These are phyloP conservation scores for Uropetala carovei DNA, from an alignment of 2,888 invertebrate species.

Conservation along the genomic window DNA sequence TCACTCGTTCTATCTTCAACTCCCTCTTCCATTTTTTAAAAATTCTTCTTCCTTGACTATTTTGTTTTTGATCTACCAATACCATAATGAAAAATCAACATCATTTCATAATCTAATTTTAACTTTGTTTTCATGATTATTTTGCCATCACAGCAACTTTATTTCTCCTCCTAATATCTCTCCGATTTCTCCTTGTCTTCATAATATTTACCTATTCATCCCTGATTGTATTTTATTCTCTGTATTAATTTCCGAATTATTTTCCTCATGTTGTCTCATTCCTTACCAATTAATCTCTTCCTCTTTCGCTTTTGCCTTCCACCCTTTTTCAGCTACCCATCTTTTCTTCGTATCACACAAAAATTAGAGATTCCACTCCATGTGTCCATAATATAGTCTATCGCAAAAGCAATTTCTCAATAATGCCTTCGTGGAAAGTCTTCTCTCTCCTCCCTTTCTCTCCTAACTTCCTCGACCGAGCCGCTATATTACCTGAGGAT, in stretches of 20 bases:
- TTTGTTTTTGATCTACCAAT: neutral
- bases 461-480: conserved; percentile 21
- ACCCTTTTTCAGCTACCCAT: no score
- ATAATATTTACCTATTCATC: neutral
- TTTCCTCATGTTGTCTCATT: neutral
- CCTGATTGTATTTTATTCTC: neutral
- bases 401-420: conserved; percentile 60
- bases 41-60: neutral
- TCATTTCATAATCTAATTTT: neutral
- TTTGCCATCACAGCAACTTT: neutral
- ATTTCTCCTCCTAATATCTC: neutral
- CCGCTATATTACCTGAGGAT: conserved; percentile 50
- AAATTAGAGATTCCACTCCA: conserved; percentile 49
- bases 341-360: neutral
- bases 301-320: neutral
- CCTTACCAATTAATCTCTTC: neutral
- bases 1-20: neutral
- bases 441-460: neutral
- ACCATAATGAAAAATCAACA: no score
- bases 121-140: neutral
- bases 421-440: conserved; percentile 53
- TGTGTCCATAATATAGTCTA: conserved; percentile 44
- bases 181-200: no score
- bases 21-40: neutral
- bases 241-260: neutral